Base-by-base conservation (phyloP, 2,113 vertebrate species). In the Hemichromis elongatus region DNA sequence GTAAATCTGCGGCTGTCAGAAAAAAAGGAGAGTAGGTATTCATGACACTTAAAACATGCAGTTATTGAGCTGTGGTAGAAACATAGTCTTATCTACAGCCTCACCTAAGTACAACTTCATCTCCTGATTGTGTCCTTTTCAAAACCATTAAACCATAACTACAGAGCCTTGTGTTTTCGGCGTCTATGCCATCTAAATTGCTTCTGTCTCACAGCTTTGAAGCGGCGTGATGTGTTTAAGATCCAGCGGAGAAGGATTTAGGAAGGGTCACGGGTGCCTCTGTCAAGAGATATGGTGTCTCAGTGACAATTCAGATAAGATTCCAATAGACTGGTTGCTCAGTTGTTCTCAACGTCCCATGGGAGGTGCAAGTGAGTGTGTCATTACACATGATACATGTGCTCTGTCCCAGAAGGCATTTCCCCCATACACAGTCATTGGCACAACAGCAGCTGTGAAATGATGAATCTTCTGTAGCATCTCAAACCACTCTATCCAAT, bases 1-100 rank as follows among this genome's bases (percentile, higher is more conserved):
- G 8, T 88, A 84, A 86, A 92, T 91, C 81, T 88, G 73, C 89
- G 81, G 86, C 81, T 90, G 88, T 88, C 52, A 68, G 9, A 84
- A 80, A 75, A 33, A 88, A 88, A 87, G 47, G 79, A 78, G 81
- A 45, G 57, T 4, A 53, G 8, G n/a, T 56, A 88, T 89, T 73
- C 45, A 55, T 45, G 57, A 84, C 6, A 16, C 81, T 61, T 81
- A 66, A 50, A 81, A 28, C 50, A 59, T 59, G 61, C 12, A 89
- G 42, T 42, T 80, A 55, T 33, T 11, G 57, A 88, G 57, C 61
- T 68, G 82, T 66, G 80, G 18, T 77, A 57, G 21, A 42, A 80
- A 86, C 57, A 66, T 50, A 3, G 33, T 28, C 37, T 61, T 21
- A 87, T 86, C 59, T 56, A n/a, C 8, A 1, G 11, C 57, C 57